Percentiles rank a stretch among this genome's conserved stretches.
Conservation (phyloP, 2,113 vertebrate genomes). For the Glaucidium brasilianum region DNA sequence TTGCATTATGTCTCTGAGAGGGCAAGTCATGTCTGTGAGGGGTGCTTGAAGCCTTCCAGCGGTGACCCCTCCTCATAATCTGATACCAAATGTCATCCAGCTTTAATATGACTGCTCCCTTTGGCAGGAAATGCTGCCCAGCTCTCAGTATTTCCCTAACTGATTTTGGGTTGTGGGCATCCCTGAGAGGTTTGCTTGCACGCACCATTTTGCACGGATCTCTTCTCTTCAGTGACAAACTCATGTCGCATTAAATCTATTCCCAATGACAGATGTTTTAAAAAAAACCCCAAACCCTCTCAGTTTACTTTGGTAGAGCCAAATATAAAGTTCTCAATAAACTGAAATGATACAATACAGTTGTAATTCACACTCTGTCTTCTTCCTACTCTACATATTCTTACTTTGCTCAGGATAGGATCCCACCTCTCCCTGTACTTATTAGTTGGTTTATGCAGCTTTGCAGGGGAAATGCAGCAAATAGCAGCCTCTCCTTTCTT, state of each 20-base stretch:
- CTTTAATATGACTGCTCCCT: background rate
- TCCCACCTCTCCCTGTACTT: background rate
- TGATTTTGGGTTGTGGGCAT: background rate
- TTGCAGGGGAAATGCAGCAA: background rate
- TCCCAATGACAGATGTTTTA: background rate
- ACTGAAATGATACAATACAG: background rate
- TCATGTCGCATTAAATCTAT: background rate
- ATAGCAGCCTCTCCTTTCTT: background rate
- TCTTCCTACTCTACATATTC: background rate
- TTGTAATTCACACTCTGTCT: background rate
- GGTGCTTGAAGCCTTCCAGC: background rate
- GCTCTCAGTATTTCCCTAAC: background rate
- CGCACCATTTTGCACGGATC: background rate
- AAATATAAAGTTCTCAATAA: background rate
- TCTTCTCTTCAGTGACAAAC: background rate
- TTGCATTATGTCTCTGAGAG: background rate
- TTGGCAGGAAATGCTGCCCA: background rate
- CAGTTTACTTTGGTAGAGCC: background rate
- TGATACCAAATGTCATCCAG: background rate
- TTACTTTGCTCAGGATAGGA: background rate
- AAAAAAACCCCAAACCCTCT: background rate
- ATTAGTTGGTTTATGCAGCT: background rate
- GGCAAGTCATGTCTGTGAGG: background rate
- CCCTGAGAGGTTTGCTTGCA: background rate
- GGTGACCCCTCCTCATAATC: background rate